Evolutionary conservation across 2,113 vertebrate species (phyloP).

Genomic region (Tringa solitaria): DNA sequence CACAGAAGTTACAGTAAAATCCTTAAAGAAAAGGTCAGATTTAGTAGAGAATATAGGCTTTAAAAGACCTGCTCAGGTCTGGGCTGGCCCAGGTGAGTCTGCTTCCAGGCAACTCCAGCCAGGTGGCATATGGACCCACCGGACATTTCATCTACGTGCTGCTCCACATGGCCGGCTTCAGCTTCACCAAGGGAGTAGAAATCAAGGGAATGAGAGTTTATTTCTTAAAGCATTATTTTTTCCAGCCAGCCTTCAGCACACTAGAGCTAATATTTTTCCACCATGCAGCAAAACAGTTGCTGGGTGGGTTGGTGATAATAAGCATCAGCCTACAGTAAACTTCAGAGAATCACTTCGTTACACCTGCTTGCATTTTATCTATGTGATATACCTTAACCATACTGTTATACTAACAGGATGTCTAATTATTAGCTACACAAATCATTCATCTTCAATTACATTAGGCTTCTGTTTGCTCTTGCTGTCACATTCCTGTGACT

Average conservation of each 20-base stretch:
- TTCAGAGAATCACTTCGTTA: conserved; percentile 1
- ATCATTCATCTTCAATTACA: conserved; percentile 26
- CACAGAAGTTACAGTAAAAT: background rate
- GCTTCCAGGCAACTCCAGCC: background rate
- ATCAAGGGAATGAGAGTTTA: background rate
- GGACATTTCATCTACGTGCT: background rate
- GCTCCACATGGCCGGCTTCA: background rate
- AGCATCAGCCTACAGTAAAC: background rate
- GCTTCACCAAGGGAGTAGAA: background rate
- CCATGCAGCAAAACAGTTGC: background rate
- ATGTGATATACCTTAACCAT: background rate
- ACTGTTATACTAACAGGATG: background rate
- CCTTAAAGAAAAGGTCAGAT: background rate
- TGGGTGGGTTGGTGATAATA: background rate
- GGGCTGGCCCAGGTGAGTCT: background rate
- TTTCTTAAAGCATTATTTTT: background rate
- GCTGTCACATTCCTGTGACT: background rate
- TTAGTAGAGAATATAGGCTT: background rate
- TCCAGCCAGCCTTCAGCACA: background rate
- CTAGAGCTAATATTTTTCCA: background rate
- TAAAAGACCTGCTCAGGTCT: background rate
- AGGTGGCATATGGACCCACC: background rate
- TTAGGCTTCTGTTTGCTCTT: background rate
- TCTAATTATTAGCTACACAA: conserved; percentile 7
- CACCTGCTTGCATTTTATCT: background rate